Evolutionary conservation across 2,888 invertebrate genomes (phyloP).

Genomic region (Cephus spinipes): DNA sequence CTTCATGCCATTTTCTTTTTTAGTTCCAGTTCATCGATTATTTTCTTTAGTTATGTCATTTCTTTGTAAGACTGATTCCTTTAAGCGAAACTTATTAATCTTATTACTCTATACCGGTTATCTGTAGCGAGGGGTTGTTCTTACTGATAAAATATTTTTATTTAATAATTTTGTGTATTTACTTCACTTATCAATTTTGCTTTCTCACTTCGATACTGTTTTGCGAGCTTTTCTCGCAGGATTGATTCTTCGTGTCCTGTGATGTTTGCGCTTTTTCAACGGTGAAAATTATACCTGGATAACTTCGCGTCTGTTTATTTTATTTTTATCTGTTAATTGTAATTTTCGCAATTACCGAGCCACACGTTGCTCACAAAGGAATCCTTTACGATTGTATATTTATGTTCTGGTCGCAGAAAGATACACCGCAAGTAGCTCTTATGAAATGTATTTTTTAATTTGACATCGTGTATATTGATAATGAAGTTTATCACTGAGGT

Average conservation of each 20-base stretch:
- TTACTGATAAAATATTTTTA: background rate
- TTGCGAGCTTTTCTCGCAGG: background rate
- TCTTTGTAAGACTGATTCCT: slow-evolving; percentile 54
- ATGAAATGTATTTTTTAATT: slow-evolving; percentile 2
- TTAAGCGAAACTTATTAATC: slow-evolving; percentile 25
- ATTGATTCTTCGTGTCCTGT: background rate
- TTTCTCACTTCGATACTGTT: background rate
- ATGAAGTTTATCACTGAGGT: background rate
- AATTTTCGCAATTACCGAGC: background rate
- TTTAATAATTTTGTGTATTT: background rate
- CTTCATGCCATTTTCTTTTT: background rate
- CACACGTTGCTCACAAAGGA: background rate
- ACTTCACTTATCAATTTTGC: background rate
- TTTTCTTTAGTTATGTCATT: slow-evolving; percentile 21
- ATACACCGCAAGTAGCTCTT: background rate
- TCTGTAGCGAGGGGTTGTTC: background rate
- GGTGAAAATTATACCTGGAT: background rate
- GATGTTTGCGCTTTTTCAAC: background rate
- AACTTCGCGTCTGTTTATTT: background rate
- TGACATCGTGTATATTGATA: slow-evolving; percentile 3
- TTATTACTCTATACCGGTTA: background rate
- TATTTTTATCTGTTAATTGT: background rate
- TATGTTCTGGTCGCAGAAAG: background rate
- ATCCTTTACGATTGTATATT: background rate
- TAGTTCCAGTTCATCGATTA: background rate